Evolutionary conservation across 2,113 vertebrate genomes (phyloP), one percentile per base, ranked within the genome.

Genomic region (Saguinus midas): DNA sequence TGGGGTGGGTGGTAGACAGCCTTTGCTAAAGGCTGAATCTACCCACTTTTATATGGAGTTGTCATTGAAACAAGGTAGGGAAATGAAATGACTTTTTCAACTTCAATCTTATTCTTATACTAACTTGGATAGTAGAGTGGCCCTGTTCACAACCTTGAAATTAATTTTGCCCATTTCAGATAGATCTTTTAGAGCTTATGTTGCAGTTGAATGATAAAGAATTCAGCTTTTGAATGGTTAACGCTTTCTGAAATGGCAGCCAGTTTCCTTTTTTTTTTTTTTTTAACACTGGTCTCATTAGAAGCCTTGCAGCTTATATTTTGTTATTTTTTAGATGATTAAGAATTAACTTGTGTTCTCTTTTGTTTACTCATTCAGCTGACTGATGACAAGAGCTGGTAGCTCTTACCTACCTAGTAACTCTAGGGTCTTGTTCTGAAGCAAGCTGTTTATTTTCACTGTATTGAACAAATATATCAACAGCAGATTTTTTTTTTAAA

Each of bases 41-140:
- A 8, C 94, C 20, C 45, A 68, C 90, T 93, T 93, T 82, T 90
- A 58, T 25, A 17, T 93, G 92, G 82, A 93, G 73, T 91, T 97
- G 94, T 83, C 97, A 94, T 87, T 91, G 90, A 93, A 43, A 93
- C 97, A 81, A 96, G 96, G 90, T 96, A 95, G 95, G 97, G 73
- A 76, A 82, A 76, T 64, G 84, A 70, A 85, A 66, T 95, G 86
- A 40, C 58, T 83, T 81, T 58, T 84, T 86, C 57, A 52, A 6
- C 57, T 82, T 95, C 78, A n/a, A 35, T 40, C 86, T 91, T 48
- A 48, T 82, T 76, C 64, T 66, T 76, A 85, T 52, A 90, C 45
- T 14, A 79, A 89, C 68, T 95, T 93, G 37, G 64, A 57, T 55
- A 45, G 64, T 32, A 32, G 21, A 57, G 29, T 48, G 87, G 48